Evolutionary conservation across 2,888 invertebrate genomes (phyloP), one percentile per base, ranked within the genome.

Genomic region (Tachina grossa): DNA sequence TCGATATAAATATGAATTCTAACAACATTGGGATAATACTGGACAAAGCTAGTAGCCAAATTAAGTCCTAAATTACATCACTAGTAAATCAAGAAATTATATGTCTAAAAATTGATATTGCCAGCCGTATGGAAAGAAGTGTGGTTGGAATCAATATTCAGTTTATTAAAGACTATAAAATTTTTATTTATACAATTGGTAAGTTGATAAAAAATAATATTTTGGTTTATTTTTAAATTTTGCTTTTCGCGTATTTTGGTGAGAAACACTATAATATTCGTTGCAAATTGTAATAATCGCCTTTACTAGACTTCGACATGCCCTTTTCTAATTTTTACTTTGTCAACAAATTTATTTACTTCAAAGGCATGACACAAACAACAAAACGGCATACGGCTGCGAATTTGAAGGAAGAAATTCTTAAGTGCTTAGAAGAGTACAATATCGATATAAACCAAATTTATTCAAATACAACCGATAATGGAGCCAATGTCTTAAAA

Each of bases 391-490:
- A 84, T 6, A 84, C 83, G 11, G 75, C 79, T 22, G 22, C 53
- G 43, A 51, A 76, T 76, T 78, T 83, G 49, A 85, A 86, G 47
- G 71, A 80, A 39, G 77, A 85, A 74, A 83, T 87, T 59, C 43
- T 85, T 11, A 79, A 83, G 22, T 81, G 77, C 31, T 53, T 87
- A 22, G 31, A 83, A 13, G 87, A 87, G 31, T 87, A 77, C 14
- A 81, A 77, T 66, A 83, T 87, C 39, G 55, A 75, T 41, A 69
- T 83, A 13, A 10, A 43, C 1, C 85, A 87, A 57, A 51, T 87
- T 61, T 87, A 83, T 51, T 85, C 87, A 9, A 83, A 61, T 43
- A 86, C 83, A 19, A 86, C 78, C 22, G 85, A 85, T 22, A 85
- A 85, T 45, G 86, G 85, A 14, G 78, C 85, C 19, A 87, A 85